Percentiles rank a stretch among this genome's conserved stretches.
phyloP scores from a whole-genome alignment of 2,797 vertebrate genomes.

The Pipistrellus pygmaeus region DNA sequence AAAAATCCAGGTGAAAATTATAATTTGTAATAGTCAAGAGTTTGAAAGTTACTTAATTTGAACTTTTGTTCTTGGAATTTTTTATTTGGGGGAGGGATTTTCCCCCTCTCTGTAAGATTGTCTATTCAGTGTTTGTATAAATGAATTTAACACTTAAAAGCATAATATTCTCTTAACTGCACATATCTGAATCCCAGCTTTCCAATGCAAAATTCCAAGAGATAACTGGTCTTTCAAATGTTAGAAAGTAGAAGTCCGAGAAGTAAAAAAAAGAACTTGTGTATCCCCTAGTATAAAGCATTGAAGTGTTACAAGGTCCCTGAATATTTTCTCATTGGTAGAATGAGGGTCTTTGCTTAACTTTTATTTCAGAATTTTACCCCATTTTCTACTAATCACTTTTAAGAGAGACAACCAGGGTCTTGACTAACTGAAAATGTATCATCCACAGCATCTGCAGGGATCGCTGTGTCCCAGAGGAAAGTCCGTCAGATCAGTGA shows the following conservation, averaged over 20 bases:
- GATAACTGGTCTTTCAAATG: not conserved
- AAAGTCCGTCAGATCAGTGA: constrained; percentile 94
- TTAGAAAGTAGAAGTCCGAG: not conserved
- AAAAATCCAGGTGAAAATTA: constrained; percentile 29
- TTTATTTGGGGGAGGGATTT: not conserved
- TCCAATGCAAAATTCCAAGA: not conserved
- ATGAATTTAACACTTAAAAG: constrained; percentile 5
- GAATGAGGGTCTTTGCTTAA: constrained; percentile 27
- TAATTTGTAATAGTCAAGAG: not conserved
- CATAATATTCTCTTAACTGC: not conserved
- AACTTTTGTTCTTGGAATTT: not conserved
- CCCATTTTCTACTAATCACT: not conserved
- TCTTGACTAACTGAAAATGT: constrained; percentile 75
- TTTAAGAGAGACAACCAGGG: constrained; percentile 55
- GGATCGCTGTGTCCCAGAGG: constrained; percentile 93
- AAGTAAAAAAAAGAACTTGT: not conserved
- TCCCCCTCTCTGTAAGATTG: not conserved
- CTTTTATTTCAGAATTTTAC: not conserved
- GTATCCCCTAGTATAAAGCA: not conserved
- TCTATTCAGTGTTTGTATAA: not conserved
- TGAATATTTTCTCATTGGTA: not conserved
- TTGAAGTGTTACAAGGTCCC: not conserved
- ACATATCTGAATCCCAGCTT: not conserved
- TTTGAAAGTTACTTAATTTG: not conserved
- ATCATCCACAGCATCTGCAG: constrained; percentile 87